These are phyloP conservation scores for Prosapia bicincta DNA, from an alignment of 2,888 invertebrate genomes.

Conservation along the genomic window DNA sequence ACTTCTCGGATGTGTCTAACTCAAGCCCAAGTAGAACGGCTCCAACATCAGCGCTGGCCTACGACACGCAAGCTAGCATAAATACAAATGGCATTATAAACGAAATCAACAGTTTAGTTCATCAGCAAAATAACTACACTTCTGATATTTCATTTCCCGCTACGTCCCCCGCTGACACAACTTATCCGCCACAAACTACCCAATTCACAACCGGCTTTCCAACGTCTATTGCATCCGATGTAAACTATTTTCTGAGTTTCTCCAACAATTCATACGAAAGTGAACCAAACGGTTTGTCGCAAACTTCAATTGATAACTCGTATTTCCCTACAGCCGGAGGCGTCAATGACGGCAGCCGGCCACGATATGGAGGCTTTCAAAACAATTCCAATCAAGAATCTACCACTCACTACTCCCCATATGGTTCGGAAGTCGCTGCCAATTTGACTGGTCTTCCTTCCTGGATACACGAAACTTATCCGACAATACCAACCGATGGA, in stretches of 20 bases:
- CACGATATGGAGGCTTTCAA: constrained; percentile 43
- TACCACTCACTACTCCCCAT: constrained; percentile 34
- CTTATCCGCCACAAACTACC: constrained; percentile 13
- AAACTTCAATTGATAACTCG: constrained; percentile 36
- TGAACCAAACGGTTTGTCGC: constrained; percentile 26
- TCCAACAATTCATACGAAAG: constrained; percentile 23
- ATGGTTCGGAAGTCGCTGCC: constrained; percentile 35
- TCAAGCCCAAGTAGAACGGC: constrained; percentile 37
- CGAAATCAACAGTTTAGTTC: constrained; percentile 35
- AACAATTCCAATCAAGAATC: constrained; percentile 36
- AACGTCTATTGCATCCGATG: constrained; percentile 29
- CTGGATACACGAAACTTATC: constrained; percentile 27
- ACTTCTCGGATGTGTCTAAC: constrained; percentile 66
- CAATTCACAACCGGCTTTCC: constrained; percentile 25
- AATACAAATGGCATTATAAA: constrained; percentile 29
- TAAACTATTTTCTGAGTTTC: constrained; percentile 26
- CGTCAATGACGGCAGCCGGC: constrained; percentile 39
- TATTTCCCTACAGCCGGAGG: constrained; percentile 44
- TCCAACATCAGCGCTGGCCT: constrained; percentile 25
- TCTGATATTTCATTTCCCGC: constrained; percentile 4
- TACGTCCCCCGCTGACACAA: constrained; percentile 6
- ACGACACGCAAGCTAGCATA: not conserved
- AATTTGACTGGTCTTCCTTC: constrained; percentile 34
- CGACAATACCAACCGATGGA: not conserved
- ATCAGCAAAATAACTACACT: not conserved